These are phyloP conservation scores for Gerris lacustris DNA, from an alignment of 2,888 invertebrate species.

Conservation along the genomic window DNA sequence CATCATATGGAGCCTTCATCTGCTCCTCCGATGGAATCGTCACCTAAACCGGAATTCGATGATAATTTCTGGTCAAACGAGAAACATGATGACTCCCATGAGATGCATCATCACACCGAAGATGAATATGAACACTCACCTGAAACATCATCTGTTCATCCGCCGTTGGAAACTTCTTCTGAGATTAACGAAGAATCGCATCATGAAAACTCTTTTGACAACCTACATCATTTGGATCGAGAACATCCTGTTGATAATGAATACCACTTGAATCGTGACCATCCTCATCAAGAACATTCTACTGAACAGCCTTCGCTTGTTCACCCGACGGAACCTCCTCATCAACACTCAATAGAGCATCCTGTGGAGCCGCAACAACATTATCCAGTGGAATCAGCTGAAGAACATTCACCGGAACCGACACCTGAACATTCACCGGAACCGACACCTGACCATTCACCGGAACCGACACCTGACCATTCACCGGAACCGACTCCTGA, in stretches of 20 bases:
- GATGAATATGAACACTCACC: neutral
- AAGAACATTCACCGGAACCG: slow-evolving; percentile 28
- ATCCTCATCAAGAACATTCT: neutral
- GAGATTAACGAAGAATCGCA: neutral
- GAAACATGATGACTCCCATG: neutral
- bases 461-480: neutral
- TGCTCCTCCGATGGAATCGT: neutral
- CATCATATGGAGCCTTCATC: neutral
- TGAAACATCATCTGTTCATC: neutral
- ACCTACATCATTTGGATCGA: neutral
- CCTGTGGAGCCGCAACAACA: too few relatives aligned
- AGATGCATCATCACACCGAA: neutral
- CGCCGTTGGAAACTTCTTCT: too few relatives aligned
- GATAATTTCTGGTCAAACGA: neutral
- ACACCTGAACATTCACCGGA: slow-evolving; percentile 28
- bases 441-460: too few relatives aligned
- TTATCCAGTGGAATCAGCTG: too few relatives aligned
- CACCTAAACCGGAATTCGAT: neutral
- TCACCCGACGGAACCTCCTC: slow-evolving; percentile 25
- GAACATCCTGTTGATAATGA: neutral
- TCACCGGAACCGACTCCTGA: neutral
- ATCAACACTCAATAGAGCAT: slow-evolving; percentile 28
- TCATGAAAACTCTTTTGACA: neutral
- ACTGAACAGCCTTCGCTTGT: neutral
- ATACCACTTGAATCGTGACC: neutral